Evolutionary conservation across 2,888 invertebrate genomes (phyloP), one percentile per base, ranked within the genome.

Genomic region (Habrosyne pyritoides): DNA sequence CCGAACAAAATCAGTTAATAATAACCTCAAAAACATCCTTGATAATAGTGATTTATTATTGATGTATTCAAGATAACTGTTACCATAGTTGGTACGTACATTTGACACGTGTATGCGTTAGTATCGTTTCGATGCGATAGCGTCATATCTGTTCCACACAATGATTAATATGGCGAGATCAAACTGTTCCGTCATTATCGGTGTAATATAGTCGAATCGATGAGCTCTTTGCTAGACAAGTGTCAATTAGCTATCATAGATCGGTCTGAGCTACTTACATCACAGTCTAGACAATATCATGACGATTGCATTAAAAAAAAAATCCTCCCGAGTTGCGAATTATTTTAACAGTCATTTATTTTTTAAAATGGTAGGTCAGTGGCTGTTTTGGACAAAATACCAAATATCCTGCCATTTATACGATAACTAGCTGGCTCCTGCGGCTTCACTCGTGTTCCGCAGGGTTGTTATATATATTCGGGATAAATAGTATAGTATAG

Each of bases 121-220:
- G 8, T 42, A 2, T n/a, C n/a, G 18, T 42, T 18, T 42, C 7
- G 2, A 52, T 51, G 33, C 21, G 22, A 42, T 7, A 10, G 24
- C 53, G 36, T 53, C 53, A 47, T 14, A 54, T 47, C 52, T 33
- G 42, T 63, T 67, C 66, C 70, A 63, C 61, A 61, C 58, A 53
- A 48, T 55, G 56, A 52, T 54, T 51, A 57, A 53, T 30, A 47
- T 12, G 21, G 10, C 22, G 22, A 18, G 47, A 28, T 18, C 14
- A 12, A 49, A 18, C 49, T 56, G 57, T 67, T 62, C 56, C 66
- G 64, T 63, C 64, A 68, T 54, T 67, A 67, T 62, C 68, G 22
- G 21, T 51, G 47, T 61, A 67, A 67, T 73, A 72, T 67, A 57
- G 55, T 50, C 36, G 42, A 28, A 12, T 52, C 21, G 53, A 47